Evolutionary conservation across 2,113 vertebrate genomes (phyloP).

Genomic region (Aegotheles bennettii): DNA sequence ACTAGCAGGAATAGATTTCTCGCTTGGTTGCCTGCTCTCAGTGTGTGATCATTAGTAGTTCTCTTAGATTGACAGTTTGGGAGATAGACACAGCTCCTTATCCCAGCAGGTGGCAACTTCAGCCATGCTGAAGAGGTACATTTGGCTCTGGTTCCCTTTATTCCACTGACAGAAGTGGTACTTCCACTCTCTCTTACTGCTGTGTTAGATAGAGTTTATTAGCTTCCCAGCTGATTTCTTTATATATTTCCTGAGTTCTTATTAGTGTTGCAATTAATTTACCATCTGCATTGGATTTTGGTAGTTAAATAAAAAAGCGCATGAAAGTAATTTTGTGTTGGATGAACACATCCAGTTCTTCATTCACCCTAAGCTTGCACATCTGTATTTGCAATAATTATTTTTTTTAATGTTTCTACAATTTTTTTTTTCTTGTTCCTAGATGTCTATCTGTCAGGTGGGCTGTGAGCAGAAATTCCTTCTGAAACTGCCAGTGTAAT

Average conservation of each 20-base stretch:
- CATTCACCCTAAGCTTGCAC: neutral
- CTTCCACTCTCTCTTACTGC: conserved; percentile 14
- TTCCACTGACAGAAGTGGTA: neutral
- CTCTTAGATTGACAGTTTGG: conserved; percentile 49
- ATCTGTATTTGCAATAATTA: neutral
- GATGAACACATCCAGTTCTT: neutral
- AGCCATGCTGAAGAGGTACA: neutral
- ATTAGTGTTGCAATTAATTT: conserved; percentile 46
- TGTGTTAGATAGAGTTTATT: conserved; percentile 41
- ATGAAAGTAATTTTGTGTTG: neutral
- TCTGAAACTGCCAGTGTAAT: neutral
- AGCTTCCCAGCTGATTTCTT: conserved; percentile 41
- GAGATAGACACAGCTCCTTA: conserved; percentile 52
- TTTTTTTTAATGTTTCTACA: neutral
- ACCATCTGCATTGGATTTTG: conserved; percentile 38
- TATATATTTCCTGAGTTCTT: conserved; percentile 37
- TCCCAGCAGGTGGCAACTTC: conserved; percentile 40
- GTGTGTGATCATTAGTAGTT: conserved; percentile 56
- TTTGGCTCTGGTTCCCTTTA: conserved; percentile 1
- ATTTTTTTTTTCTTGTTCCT: neutral
- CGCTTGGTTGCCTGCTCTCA: conserved; percentile 32
- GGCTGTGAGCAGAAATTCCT: neutral
- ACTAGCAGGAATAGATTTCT: conserved; percentile 30
- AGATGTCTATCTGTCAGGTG: neutral
- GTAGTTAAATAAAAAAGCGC: conserved; percentile 29